Conservation (phyloP, 2,888 invertebrate species). For the Carpatolechia fugitivella region DNA sequence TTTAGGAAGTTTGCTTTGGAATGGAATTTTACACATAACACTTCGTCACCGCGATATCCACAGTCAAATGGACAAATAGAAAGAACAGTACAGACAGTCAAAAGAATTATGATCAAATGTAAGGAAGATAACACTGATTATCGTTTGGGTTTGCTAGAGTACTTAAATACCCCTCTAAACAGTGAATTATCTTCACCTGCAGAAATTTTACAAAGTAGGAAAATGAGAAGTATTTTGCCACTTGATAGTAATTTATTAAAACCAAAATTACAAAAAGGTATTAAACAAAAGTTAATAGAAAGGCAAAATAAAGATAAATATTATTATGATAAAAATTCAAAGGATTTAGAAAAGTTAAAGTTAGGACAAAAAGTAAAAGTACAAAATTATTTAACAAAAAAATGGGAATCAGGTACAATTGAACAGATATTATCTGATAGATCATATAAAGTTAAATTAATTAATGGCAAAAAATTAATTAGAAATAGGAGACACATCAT, state of each 20-base stretch:
- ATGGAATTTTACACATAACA: slow-evolving; percentile 17
- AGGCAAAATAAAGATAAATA: too few species aligned
- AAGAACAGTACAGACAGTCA: slow-evolving; percentile 18
- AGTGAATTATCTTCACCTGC: background rate
- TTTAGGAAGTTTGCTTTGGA: slow-evolving; percentile 14
- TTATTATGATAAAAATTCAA: background rate
- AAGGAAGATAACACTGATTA: background rate
- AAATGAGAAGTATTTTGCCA: background rate
- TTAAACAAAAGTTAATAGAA: too few species aligned
- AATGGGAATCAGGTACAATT: background rate
- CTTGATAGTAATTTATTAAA: background rate
- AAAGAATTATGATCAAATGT: too few species aligned
- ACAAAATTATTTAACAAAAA: background rate
- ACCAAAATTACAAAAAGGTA: too few species aligned
- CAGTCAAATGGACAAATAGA: slow-evolving; percentile 22
- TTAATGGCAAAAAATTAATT: background rate
- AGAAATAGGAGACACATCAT: background rate
- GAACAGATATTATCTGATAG: background rate
- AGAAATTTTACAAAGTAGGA: slow-evolving; percentile 2
- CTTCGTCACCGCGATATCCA: slow-evolving; percentile 15
- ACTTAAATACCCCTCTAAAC: slow-evolving; percentile 4
- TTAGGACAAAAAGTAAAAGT: background rate
- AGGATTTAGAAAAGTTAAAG: background rate
- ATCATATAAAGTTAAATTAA: background rate
- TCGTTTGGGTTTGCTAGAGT: slow-evolving; percentile 2